These are phyloP conservation scores for Pampus argenteus DNA, from an alignment of 2,797 vertebrate genomes.

Conservation along the genomic window DNA sequence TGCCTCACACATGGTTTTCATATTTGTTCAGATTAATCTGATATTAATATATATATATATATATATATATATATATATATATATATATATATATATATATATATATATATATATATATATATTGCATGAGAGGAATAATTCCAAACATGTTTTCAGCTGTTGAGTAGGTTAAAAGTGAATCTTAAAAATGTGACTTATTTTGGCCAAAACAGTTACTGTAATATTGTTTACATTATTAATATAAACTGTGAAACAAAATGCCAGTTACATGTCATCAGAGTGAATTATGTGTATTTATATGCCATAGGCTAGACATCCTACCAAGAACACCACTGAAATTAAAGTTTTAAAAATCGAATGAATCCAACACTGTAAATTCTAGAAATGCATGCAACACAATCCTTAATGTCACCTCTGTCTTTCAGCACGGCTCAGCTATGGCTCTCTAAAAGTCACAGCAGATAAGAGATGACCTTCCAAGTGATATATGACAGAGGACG, in stretches of 20 bases:
- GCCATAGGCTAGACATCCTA: background rate
- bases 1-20: constrained; percentile 7
- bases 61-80: too few species aligned
- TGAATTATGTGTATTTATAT: background rate
- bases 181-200: background rate
- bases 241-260: background rate
- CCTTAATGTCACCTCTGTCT: background rate
- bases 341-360: background rate
- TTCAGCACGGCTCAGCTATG: background rate
- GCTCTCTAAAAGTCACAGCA: constrained; percentile 10
- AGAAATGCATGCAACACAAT: background rate
- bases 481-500: constrained; percentile 65
- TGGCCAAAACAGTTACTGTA: background rate
- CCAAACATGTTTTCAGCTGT: constrained; percentile 5
- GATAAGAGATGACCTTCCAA: constrained; percentile 9
- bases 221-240: constrained; percentile 9
- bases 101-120: too few species aligned
- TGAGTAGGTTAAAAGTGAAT: background rate
- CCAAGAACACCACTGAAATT: background rate
- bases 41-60: too few species aligned
- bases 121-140: background rate
- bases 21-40: too few species aligned
- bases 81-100: too few species aligned
- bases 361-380: background rate
- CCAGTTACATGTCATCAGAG: constrained; percentile 1